Evolutionary conservation across 2,888 invertebrate species (phyloP).

Genomic region (Thereva nobilitata): DNA sequence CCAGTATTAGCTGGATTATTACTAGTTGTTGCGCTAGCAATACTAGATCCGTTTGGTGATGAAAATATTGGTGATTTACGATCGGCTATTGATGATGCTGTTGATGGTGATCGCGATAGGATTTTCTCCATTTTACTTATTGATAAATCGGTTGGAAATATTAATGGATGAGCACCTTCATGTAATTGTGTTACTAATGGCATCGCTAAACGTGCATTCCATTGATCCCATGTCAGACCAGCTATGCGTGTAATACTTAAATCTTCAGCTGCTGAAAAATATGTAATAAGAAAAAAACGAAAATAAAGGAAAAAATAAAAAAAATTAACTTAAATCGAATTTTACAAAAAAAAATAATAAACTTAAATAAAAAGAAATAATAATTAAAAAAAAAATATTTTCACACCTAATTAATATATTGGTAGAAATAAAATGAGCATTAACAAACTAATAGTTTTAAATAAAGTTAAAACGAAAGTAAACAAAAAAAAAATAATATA

Average conservation of each 20-base stretch:
- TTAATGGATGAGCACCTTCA: constrained; percentile 59
- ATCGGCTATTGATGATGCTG: constrained; percentile 46
- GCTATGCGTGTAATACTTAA: constrained; percentile 73
- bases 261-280: constrained; percentile 63
- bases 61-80: constrained; percentile 44
- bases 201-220: constrained; percentile 75
- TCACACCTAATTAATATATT: not conserved
- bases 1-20: constrained; percentile 8
- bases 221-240: constrained; percentile 73
- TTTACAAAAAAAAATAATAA: constrained; percentile 5
- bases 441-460: constrained; percentile 10
- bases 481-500: no score
- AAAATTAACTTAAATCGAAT: constrained; percentile 18
- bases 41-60: constrained; percentile 40
- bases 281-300: constrained; percentile 24
- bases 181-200: constrained; percentile 67
- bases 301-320: constrained; percentile 29
- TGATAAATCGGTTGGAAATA: constrained; percentile 58
- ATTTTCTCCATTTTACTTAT: constrained; percentile 51
- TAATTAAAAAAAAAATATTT: constrained; percentile 17
- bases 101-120: constrained; percentile 44
- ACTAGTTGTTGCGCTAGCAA: constrained; percentile 28
- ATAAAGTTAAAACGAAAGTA: not conserved
- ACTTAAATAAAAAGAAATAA: not conserved
- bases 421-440: constrained; percentile 5